A percentile compares a stretch with the other conserved stretches of the same genome.
These are phyloP conservation scores for Ovibos moschatus DNA, from an alignment of 2,113 vertebrate genomes.

Conservation along the genomic window DNA sequence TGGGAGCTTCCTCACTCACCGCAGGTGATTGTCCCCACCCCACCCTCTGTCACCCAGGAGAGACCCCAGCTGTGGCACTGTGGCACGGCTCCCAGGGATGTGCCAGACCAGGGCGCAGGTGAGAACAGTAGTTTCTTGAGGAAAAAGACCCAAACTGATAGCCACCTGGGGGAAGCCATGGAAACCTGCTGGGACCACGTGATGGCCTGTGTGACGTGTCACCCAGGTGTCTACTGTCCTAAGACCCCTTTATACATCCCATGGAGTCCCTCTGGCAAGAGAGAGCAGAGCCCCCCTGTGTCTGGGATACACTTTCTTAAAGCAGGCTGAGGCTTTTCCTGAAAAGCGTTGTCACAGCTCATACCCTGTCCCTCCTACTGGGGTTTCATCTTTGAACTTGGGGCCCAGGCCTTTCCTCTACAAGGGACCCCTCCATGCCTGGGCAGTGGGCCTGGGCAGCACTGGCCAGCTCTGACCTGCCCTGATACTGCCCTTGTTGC, in stretches of 20 bases:
- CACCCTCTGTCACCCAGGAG: background rate
- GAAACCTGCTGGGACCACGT: background rate
- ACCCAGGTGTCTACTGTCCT: background rate
- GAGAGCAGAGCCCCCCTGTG: background rate
- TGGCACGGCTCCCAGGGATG: background rate
- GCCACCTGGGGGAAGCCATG: background rate
- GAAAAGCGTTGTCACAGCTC: background rate
- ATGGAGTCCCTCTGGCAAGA: background rate
- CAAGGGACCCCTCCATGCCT: background rate
- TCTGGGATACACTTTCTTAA: background rate
- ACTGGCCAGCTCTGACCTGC: background rate
- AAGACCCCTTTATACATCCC: background rate
- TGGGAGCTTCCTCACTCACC: constrained; percentile 98
- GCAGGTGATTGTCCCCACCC: constrained; percentile 84
- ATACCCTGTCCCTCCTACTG: background rate
- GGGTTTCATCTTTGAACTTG: background rate
- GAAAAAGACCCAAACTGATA: background rate
- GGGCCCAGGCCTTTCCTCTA: background rate
- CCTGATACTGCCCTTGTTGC: background rate
- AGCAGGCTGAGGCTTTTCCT: background rate
- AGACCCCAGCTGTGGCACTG: background rate
- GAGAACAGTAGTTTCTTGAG: background rate
- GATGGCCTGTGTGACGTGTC: background rate
- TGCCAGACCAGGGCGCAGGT: rapidly evolving
- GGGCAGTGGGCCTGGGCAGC: background rate